Conservation (phyloP, 2,888 invertebrate genomes). For the Lepidonotus clava region DNA sequence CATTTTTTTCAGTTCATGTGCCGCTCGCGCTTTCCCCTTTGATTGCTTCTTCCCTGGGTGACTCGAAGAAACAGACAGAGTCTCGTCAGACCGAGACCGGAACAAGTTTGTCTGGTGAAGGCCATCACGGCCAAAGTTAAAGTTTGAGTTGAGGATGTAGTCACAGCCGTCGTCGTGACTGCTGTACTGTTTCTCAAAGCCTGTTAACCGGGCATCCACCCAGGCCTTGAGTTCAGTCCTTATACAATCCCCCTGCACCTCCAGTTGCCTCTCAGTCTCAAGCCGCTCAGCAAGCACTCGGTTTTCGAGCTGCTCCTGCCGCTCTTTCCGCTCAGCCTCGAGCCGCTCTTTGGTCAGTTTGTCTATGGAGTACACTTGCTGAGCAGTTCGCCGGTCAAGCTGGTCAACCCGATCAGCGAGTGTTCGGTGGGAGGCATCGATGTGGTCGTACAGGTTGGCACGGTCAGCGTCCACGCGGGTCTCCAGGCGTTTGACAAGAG, state of each 20-base stretch:
- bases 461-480: slow-evolving; percentile 89
- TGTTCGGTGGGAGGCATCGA: slow-evolving; percentile 89
- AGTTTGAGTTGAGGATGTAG: slow-evolving; percentile 36
- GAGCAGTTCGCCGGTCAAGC: slow-evolving; percentile 84
- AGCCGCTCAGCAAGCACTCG: slow-evolving; percentile 80
- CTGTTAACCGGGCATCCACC: slow-evolving; percentile 69
- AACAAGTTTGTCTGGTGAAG: slow-evolving; percentile 49
- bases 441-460: slow-evolving; percentile 88
- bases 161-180: slow-evolving; percentile 57
- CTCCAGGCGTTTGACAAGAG: slow-evolving; percentile 93
- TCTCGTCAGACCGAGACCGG: slow-evolving; percentile 64
- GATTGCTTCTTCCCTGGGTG: slow-evolving; percentile 16
- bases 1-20: slow-evolving; percentile 33
- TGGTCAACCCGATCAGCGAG: slow-evolving; percentile 91
- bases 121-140: slow-evolving; percentile 41
- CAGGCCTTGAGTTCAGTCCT: slow-evolving; percentile 74
- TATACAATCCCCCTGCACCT: slow-evolving; percentile 67
- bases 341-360: slow-evolving; percentile 83
- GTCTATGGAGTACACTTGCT: slow-evolving; percentile 73
- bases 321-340: slow-evolving; percentile 84
- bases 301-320: slow-evolving; percentile 85
- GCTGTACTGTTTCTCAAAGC: slow-evolving; percentile 40
- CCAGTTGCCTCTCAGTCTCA: slow-evolving; percentile 81
- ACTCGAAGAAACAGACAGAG: slow-evolving; percentile 62
- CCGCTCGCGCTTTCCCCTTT: neutral